These are phyloP conservation scores for Delia radicum DNA, from an alignment of 1,140 invertebrate genomes.

Conservation along the genomic window DNA sequence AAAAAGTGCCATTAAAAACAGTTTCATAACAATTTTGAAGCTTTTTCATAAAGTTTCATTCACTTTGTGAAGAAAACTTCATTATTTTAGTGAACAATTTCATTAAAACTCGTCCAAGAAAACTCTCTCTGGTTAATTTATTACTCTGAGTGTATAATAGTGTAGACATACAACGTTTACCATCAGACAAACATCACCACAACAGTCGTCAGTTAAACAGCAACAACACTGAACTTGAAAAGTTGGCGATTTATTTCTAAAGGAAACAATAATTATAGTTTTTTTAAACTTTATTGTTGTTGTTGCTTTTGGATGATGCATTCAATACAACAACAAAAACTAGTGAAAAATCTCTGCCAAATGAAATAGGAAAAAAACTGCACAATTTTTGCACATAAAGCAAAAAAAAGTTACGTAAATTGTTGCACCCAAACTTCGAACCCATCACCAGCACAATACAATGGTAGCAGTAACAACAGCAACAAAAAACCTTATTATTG, in stretches of 20 bases:
- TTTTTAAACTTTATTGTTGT: background rate
- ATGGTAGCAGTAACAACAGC: background rate
- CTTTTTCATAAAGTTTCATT: too few relatives aligned
- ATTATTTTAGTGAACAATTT: too few relatives aligned
- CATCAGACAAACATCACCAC: background rate
- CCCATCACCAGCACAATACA: background rate
- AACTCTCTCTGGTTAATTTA: too few relatives aligned
- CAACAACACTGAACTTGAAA: constrained; percentile 18
- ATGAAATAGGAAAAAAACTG: background rate
- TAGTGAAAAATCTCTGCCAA: background rate
- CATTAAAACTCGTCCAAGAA: too few relatives aligned
- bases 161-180: background rate
- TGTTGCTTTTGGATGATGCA: background rate
- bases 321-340: background rate
- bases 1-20: too few relatives aligned
- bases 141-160: too few relatives aligned
- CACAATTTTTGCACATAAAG: background rate
- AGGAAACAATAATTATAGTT: constrained; percentile 26
- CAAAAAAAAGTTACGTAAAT: constrained; percentile 16
- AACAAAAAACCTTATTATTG: background rate
- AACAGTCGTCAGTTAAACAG: background rate
- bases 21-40: too few relatives aligned
- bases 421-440: constrained; percentile 2
- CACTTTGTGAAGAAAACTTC: too few relatives aligned
- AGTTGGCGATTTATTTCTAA: constrained; percentile 26